Evolutionary conservation across 2,113 vertebrate genomes (phyloP), one percentile per base, ranked within the genome.

Genomic region (Galbula dea): DNA sequence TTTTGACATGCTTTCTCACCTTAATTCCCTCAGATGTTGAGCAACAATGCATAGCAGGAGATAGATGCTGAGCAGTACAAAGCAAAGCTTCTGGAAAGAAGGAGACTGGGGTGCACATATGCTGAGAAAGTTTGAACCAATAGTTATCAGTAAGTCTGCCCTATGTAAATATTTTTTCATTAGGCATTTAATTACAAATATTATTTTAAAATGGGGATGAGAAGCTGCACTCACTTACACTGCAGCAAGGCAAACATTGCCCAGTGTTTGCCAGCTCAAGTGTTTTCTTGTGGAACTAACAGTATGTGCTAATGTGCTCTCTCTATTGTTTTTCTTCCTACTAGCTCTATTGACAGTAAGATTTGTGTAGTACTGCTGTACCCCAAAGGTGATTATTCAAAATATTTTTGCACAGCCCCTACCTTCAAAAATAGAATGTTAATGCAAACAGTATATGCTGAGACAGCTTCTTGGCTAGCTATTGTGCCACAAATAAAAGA

Each of bases 301-400:
- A 55, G 18, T 39, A 51, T 83, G 63, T 55, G 57, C 67, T 91
- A 88, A 95, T 52, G 19, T 59, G 51, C 43, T 67, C 63, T 32
- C 61, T 62, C 75, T 76, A 30, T 63, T 91, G 72, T 83, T 96
- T 93, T 88, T 83, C 34, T 89, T 86, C 23, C 51, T 83, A 39
- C 36, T 62, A 80, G 76, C 30, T 92, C 51, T 77, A 85, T 32
- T 82, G 84, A 87, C 81, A 89, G 52, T 36, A 83, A 92, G 65
- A 88, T 94, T 78, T 84, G 48, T 75, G 65, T 61, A 77, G 39
- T 46, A 61, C 24, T 67, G 54, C 23, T 9, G 5, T 68, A 83
- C 17, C 26, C 51, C 76, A 81, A 84, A 26, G 58, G 62, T 85
- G 52, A 82, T 75, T 86, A 92, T 76, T 69, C 57, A 86, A 93